Base-by-base conservation (phyloP, 2,113 vertebrate species). In the Harpagus bidentatus region DNA sequence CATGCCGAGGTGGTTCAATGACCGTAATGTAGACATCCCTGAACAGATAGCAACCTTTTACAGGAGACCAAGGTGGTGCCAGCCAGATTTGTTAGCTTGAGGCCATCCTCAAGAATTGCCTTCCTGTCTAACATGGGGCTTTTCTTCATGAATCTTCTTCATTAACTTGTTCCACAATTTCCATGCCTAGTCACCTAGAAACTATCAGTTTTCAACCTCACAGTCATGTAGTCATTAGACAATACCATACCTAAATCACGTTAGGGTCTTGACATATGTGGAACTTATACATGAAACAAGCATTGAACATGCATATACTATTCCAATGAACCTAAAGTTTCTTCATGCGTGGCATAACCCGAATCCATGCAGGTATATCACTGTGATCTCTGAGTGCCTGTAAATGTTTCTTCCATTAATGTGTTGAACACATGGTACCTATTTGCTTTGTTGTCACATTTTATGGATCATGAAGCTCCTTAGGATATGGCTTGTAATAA, bases 371-470 rank as follows among this genome's bases (percentile, higher is more conserved):
- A 93, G 87, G 84, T 94, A 85, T 87, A 91, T 78, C 59, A 63
- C 70, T 67, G 40, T 55, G 45, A 83, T 95, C 88, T 86, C 94
- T 56, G 40, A 38, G 38, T 84, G 88, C 52, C 83, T 86, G 43
- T 87, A 92, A 95, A 97, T 66, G 56, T 50, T 43, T 91, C 40
- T 86, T 82, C 83, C 32, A 22, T 72, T 25, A 53, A 55, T 53
- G 34, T 65, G 31, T 56, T 69, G 47, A 94, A 88, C 94, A 95
- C 86, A 91, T 97, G 95, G 91, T 91, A 94, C 70, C 36, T 95
- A 87, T 95, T 94, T 89, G n/a, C 73, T 94, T 92, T 91, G 79
- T 86, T 97, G 96, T 96, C 95, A 88, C 65, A 32, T 93, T 97
- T 96, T 96, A 97, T 81, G 86, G 86, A 55, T 97, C 32, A 5